Conservation (phyloP, 2,888 invertebrate species). For the Lasioglossum leucozonium region DNA sequence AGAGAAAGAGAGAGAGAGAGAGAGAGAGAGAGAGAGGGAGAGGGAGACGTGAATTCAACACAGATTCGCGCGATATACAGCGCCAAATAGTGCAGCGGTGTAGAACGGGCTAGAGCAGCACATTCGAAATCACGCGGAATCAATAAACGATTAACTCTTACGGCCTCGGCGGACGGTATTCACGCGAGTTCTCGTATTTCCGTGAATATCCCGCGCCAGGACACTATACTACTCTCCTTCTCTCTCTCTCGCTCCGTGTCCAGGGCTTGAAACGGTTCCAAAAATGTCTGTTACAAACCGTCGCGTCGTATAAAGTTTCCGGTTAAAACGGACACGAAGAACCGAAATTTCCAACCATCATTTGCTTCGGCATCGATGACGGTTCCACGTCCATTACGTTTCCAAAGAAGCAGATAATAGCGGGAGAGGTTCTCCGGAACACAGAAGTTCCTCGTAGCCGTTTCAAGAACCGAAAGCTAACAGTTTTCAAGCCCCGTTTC, state of each 20-base stretch:
- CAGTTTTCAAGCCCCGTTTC: background rate
- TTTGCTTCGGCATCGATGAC: background rate
- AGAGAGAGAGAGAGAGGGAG: background rate
- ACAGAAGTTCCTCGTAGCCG: background rate
- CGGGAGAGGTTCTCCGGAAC: background rate
- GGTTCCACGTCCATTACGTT: background rate
- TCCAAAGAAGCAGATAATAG: background rate
- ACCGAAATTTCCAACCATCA: background rate
- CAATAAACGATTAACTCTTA: constrained; percentile 54
- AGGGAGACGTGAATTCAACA: background rate
- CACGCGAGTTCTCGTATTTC: background rate
- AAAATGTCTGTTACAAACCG: background rate
- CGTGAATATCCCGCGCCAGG: constrained; percentile 1
- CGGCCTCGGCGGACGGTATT: background rate
- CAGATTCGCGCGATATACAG: background rate
- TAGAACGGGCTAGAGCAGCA: constrained; percentile 25
- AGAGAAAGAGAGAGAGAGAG: background rate
- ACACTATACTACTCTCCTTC: background rate
- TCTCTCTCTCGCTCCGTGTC: background rate
- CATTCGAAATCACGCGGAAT: constrained; percentile 49
- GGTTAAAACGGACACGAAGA: background rate
- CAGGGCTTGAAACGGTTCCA: background rate
- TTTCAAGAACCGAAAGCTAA: background rate
- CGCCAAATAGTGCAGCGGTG: constrained; percentile 5
- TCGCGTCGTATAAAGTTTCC: background rate